These are phyloP conservation scores for Clostera curtula DNA, from an alignment of 2,888 invertebrate genomes.

Conservation along the genomic window DNA sequence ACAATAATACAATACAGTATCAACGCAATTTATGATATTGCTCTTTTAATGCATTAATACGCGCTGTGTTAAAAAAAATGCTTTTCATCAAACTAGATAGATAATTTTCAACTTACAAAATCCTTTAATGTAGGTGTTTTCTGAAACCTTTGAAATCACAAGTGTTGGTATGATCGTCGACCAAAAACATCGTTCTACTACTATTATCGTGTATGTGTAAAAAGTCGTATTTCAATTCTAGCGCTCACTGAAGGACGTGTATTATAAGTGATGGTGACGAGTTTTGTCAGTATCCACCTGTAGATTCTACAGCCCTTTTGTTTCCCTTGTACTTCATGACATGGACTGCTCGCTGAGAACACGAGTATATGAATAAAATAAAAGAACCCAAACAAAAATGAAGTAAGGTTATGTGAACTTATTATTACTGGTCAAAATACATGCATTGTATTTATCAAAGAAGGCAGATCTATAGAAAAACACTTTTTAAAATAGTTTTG, in stretches of 20 bases:
- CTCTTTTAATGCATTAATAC: neutral
- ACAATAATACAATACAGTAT: too few species aligned
- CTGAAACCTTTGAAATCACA: too few species aligned
- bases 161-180: too few species aligned
- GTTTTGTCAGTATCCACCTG: constrained; percentile 52
- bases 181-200: neutral
- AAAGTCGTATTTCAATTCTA: constrained; percentile 60
- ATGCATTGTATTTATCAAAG: too few species aligned
- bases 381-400: too few species aligned
- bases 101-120: too few species aligned
- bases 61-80: neutral
- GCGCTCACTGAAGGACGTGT: constrained; percentile 66
- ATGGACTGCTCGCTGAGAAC: constrained; percentile 36
- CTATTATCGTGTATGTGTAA: constrained; percentile 14
- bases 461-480: too few species aligned
- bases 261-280: constrained; percentile 65
- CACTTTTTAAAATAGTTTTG: too few species aligned
- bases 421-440: too few species aligned
- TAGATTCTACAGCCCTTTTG: constrained; percentile 47
- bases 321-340: constrained; percentile 38
- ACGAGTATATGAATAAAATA: neutral
- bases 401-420: too few species aligned
- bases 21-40: neutral
- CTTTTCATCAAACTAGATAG: too few species aligned
- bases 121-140: too few species aligned